Evolutionary conservation across 2,797 vertebrate genomes (phyloP).

Genomic region (Pampus argenteus): DNA sequence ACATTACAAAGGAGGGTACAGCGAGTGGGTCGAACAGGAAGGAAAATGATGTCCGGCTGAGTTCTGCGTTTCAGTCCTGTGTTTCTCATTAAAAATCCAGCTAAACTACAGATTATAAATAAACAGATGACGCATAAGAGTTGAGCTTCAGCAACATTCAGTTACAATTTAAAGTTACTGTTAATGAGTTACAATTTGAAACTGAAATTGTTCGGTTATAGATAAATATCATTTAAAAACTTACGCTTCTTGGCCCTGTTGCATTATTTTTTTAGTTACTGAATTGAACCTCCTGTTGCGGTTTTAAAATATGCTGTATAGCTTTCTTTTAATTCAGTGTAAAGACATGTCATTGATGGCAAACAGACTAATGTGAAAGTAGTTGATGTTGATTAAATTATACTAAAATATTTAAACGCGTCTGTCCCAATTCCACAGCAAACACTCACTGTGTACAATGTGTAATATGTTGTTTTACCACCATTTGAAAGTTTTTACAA

Average conservation of each 20-base stretch:
- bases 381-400: slow-evolving; percentile 33
- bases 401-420: not conserved
- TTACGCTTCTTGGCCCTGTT: not conserved
- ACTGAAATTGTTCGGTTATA: not conserved
- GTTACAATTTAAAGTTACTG: not conserved
- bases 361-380: slow-evolving; percentile 9
- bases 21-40: slow-evolving; percentile 77
- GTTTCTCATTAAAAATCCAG: not conserved
- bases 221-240: not conserved
- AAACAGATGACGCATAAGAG: not conserved
- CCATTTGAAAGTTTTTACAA: too few species aligned
- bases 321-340: not conserved
- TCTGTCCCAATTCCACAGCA: not conserved
- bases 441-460: not conserved
- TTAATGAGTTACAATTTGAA: not conserved
- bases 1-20: slow-evolving; percentile 82
- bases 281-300: not conserved
- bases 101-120: not conserved
- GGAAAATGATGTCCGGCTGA: slow-evolving; percentile 39
- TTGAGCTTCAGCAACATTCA: not conserved
- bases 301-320: not conserved
- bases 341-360: not conserved
- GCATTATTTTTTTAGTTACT: not conserved
- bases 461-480: not conserved
- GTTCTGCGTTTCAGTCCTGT: not conserved